Evolutionary conservation across 2,113 vertebrate genomes (phyloP).

Genomic region (Lates calcarifer): DNA sequence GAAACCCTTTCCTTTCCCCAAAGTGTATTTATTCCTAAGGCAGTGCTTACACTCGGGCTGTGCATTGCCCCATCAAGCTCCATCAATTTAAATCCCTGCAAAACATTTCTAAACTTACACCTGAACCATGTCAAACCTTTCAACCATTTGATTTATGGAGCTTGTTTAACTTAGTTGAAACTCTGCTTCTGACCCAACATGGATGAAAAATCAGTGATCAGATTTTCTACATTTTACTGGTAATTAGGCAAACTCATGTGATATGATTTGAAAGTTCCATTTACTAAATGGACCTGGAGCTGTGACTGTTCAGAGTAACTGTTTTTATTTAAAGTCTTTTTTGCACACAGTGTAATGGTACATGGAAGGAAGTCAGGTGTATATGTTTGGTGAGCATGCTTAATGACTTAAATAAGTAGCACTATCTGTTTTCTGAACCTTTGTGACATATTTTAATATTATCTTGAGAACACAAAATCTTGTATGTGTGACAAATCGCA

Average conservation of each 20-base stretch:
- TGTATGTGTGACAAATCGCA: not conserved
- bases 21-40: not conserved
- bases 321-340: no score
- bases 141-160: not conserved
- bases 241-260: not conserved
- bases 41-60: not conserved
- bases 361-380: not conserved
- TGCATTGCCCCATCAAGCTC: not conserved
- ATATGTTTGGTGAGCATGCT: not conserved
- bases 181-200: not conserved
- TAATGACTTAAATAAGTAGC: not conserved
- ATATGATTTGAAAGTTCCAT: not conserved
- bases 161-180: not conserved
- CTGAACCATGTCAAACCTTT: slow-evolving; percentile 6
- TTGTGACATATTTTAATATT: not conserved
- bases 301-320: not conserved
- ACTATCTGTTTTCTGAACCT: not conserved
- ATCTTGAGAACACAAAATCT: not conserved
- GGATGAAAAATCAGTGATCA: not conserved
- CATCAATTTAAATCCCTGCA: slow-evolving; percentile 1
- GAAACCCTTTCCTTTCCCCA: not conserved
- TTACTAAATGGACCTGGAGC: not conserved
- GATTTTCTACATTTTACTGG: not conserved
- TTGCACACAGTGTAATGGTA: no score
- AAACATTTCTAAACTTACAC: not conserved